Conservation (phyloP, 2,797 vertebrate genomes). For the Lemur catta region DNA sequence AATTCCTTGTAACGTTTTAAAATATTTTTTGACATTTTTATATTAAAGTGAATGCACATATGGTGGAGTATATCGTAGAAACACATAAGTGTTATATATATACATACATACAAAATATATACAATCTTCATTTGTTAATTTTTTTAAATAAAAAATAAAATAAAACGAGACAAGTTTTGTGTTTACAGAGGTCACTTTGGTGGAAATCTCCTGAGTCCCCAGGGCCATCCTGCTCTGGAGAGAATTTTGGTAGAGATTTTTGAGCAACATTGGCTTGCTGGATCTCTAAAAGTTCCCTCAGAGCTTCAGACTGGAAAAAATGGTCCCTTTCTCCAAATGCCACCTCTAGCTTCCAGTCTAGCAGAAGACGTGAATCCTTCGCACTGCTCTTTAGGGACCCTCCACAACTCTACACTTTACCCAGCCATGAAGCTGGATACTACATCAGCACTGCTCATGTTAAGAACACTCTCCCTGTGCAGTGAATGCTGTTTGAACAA, state of each 20-base stretch:
- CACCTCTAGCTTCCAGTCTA: background rate
- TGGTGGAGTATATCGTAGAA: background rate
- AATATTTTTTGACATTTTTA: background rate
- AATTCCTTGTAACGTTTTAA: background rate
- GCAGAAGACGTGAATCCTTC: background rate
- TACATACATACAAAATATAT: background rate
- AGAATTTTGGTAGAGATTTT: background rate
- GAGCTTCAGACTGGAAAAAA: background rate
- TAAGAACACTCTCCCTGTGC: background rate
- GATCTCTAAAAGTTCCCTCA: background rate
- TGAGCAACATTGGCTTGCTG: background rate
- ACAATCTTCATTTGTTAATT: background rate
- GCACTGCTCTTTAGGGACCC: background rate
- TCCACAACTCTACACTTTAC: background rate
- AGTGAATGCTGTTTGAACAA: background rate
- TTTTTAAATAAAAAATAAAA: background rate
- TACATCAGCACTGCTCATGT: background rate
- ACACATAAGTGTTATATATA: background rate
- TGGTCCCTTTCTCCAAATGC: background rate
- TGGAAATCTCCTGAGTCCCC: background rate
- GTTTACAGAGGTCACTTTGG: background rate
- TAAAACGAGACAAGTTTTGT: background rate
- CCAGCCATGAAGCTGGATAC: background rate
- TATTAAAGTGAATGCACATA: background rate
- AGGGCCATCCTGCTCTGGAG: background rate